A percentile compares a stretch with the other conserved stretches of the same genome.
Evolutionary conservation across 1,140 invertebrate genomes (phyloP).

Genomic region (Achroia grisella): DNA sequence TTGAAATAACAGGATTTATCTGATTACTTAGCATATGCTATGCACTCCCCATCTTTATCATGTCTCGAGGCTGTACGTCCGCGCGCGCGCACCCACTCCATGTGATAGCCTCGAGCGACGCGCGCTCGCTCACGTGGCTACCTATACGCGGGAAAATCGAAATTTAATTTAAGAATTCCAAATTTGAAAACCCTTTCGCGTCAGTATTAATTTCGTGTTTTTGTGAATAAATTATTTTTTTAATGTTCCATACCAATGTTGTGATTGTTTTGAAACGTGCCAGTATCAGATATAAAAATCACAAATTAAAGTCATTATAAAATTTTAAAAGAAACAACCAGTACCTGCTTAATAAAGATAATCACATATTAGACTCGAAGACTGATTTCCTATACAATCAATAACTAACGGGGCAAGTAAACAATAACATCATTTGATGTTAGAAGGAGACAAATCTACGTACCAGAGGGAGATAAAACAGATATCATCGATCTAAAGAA

Average conservation of each 20-base stretch:
- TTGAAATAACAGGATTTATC: background rate
- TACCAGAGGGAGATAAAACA: constrained; percentile 26
- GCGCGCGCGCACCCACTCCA: constrained; percentile 49
- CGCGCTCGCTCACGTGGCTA: constrained; percentile 48
- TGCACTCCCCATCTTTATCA: constrained; percentile 50
- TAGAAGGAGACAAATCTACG: constrained; percentile 25
- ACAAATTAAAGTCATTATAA: no score
- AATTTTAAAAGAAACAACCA: no score
- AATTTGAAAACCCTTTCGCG: constrained; percentile 8
- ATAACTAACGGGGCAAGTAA: constrained; percentile 60
- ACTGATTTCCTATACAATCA: constrained; percentile 45
- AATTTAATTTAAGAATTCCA: constrained; percentile 15
- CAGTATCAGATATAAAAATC: no score
- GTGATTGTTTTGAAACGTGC: no score
- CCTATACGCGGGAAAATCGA: constrained; percentile 33
- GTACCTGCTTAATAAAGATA: constrained; percentile 14
- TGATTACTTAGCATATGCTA: constrained; percentile 15
- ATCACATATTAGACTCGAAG: constrained; percentile 41
- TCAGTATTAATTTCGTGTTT: background rate
- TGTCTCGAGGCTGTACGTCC: constrained; percentile 32
- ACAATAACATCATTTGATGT: constrained; percentile 61
- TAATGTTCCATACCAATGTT: no score
- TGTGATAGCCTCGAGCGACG: constrained; percentile 68
- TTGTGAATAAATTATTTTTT: no score
- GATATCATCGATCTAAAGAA: constrained; percentile 56